Percentiles rank a stretch among this genome's conserved stretches.
These are phyloP conservation scores for Triplophysa siluroides DNA, from an alignment of 2,113 vertebrate genomes.

Conservation along the genomic window DNA sequence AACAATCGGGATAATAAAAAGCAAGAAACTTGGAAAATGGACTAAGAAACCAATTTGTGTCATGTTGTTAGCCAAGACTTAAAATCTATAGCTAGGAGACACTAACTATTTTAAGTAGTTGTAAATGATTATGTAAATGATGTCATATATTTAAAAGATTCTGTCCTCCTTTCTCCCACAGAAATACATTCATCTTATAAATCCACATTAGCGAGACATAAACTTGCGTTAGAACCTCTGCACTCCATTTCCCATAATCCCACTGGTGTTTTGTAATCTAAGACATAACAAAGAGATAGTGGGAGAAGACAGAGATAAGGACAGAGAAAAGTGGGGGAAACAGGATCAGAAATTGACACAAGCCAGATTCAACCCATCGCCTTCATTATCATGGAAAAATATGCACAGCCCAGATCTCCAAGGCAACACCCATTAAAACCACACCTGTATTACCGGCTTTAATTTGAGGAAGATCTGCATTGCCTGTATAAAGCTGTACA, in stretches of 20 bases:
- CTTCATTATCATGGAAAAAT: too few species aligned
- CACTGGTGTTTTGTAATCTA: neutral
- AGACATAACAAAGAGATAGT: too few species aligned
- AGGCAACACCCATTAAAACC: too few species aligned
- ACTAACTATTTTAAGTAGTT: neutral
- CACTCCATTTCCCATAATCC: neutral
- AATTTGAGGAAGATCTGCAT: too few species aligned
- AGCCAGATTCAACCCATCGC: too few species aligned
- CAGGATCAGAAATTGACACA: too few species aligned
- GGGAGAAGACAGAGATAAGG: too few species aligned
- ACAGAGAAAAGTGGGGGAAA: too few species aligned
- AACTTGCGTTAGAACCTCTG: neutral
- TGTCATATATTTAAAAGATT: neutral
- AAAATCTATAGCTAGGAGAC: neutral
- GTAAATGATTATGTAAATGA: neutral
- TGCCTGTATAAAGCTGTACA: too few species aligned
- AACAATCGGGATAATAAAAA: neutral
- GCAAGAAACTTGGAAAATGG: neutral
- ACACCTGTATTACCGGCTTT: too few species aligned
- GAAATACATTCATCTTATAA: neutral
- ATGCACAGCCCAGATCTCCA: too few species aligned
- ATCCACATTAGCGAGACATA: neutral
- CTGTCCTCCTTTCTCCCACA: neutral
- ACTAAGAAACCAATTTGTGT: neutral
- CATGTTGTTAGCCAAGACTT: neutral